phyloP scores from a whole-genome alignment of 2,888 invertebrate genomes.

The Orchestes rusci region DNA sequence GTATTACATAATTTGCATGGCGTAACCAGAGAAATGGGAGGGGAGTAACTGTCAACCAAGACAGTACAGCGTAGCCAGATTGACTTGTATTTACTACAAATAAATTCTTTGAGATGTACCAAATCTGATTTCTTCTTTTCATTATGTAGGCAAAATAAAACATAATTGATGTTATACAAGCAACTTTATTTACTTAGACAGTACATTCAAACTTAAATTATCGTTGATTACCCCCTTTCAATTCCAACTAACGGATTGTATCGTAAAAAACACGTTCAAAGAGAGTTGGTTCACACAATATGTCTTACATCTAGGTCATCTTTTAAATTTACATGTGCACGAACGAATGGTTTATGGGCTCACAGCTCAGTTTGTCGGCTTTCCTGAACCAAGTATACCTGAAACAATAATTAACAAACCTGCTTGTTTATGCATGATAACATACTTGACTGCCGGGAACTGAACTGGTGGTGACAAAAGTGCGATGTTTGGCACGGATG shows the following conservation, averaged over 20 bases:
- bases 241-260: slow-evolving; percentile 19
- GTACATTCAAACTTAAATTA: slow-evolving; percentile 44
- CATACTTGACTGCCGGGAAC: slow-evolving; percentile 75
- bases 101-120: no score
- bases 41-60: no score
- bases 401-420: slow-evolving; percentile 7
- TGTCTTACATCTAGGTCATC: slow-evolving; percentile 26
- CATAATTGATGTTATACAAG: slow-evolving; percentile 37
- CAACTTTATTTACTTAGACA: slow-evolving; percentile 43
- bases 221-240: slow-evolving; percentile 34
- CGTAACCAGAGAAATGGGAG: no score
- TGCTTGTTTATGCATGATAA: no score
- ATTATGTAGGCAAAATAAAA: no score
- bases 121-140: no score
- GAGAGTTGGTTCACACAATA: slow-evolving; percentile 31
- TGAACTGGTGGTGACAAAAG: slow-evolving; percentile 90
- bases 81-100: no score
- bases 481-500: slow-evolving; percentile 97
- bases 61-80: no score
- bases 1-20: no score
- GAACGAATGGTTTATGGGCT: slow-evolving; percentile 29
- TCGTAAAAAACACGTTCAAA: slow-evolving; percentile 28
- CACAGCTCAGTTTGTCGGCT: slow-evolving; percentile 47
- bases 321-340: slow-evolving; percentile 35
- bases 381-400: slow-evolving; percentile 82